Evolutionary conservation across 2,797 vertebrate species (phyloP).

Genomic region (Ctenosaura bakeri): DNA sequence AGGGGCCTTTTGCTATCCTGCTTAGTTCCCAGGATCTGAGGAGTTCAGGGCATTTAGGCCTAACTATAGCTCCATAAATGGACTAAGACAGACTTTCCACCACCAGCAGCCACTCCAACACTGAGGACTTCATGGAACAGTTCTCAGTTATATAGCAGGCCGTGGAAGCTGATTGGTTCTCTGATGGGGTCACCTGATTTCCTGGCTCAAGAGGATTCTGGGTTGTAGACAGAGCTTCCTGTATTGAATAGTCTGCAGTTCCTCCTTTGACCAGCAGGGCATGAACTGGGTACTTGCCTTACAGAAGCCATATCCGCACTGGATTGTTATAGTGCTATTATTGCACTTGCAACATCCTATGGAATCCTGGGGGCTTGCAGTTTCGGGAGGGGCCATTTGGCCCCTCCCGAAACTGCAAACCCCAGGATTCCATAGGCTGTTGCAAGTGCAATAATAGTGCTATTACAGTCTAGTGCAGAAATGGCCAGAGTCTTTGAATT

Average conservation of each 20-base stretch:
- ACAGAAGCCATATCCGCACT: too few relatives aligned
- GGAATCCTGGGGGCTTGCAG: too few relatives aligned
- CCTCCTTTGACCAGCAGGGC: neutral
- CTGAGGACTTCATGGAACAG: accelerated
- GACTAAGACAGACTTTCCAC: neutral
- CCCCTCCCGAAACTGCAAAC: too few relatives aligned
- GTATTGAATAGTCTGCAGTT: neutral
- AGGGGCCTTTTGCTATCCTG: too few relatives aligned
- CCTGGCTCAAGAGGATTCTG: neutral
- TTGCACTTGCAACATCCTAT: too few relatives aligned
- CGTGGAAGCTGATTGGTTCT: neutral
- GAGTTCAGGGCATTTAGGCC: neutral
- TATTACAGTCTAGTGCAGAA: too few relatives aligned
- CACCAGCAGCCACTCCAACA: neutral
- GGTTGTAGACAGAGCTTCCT: neutral
- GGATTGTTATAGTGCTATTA: too few relatives aligned
- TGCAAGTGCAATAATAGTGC: too few relatives aligned
- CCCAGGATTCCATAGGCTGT: too few relatives aligned
- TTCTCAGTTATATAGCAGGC: too few relatives aligned
- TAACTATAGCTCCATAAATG: neutral
- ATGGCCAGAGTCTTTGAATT: too few relatives aligned
- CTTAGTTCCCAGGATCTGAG: neutral
- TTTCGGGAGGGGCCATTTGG: too few relatives aligned
- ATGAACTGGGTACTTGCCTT: neutral
- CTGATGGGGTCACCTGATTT: neutral